phyloP scores from a whole-genome alignment of 2,113 vertebrate genomes.

The Marmota monax region DNA sequence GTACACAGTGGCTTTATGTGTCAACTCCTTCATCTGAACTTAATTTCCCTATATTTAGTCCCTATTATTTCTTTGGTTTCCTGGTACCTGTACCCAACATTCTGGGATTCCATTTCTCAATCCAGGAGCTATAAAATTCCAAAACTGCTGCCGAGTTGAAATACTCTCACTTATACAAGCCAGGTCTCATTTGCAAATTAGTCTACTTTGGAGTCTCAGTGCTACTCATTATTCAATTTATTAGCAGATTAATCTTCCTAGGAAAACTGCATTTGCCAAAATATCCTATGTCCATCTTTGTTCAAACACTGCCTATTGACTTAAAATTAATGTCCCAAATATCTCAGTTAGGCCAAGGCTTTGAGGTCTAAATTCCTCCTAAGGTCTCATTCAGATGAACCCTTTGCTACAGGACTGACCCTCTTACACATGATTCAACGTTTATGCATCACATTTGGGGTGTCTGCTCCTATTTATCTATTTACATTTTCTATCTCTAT shows the following conservation, averaged over 20 bases:
- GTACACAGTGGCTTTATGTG: neutral
- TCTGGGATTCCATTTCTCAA: slow-evolving; percentile 33
- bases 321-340: neutral
- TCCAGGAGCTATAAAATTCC: neutral
- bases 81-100: neutral
- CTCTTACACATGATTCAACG: neutral
- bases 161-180: neutral
- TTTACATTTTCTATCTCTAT: neutral
- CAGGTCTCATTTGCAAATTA: neutral
- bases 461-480: neutral
- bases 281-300: neutral
- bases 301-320: slow-evolving; percentile 4
- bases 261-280: neutral
- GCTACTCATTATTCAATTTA: slow-evolving; percentile 18
- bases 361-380: neutral
- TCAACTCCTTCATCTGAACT: slow-evolving; percentile 14
- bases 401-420: neutral
- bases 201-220: neutral
- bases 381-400: neutral
- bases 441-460: neutral
- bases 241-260: slow-evolving; percentile 5
- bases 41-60: neutral
- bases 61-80: neutral
- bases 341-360: neutral
- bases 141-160: neutral